Conservation (phyloP, 2,888 invertebrate genomes). For the Caradrina kadenii region DNA sequence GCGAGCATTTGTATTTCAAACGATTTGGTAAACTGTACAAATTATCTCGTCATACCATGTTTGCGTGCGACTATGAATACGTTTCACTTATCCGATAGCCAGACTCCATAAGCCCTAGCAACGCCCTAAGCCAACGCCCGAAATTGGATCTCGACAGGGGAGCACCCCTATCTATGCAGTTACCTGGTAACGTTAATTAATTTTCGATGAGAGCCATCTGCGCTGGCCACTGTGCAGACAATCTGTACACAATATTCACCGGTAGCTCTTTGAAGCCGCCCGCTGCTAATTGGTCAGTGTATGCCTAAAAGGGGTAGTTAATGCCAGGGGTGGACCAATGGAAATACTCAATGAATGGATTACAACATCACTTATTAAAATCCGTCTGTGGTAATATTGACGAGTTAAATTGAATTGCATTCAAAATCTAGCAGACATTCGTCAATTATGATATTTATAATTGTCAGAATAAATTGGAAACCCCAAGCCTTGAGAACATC, state of each 20-base stretch:
- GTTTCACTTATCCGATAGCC: not conserved
- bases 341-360: not conserved
- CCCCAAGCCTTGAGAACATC: not conserved
- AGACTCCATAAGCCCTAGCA: slow-evolving; percentile 3
- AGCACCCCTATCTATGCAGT: slow-evolving; percentile 15
- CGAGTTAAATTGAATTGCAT: not conserved
- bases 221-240: slow-evolving; percentile 4
- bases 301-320: not conserved
- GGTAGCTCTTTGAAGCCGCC: slow-evolving; percentile 3
- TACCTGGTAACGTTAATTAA: slow-evolving; percentile 39
- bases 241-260: not conserved
- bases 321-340: not conserved
- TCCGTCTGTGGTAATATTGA: not conserved
- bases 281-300: slow-evolving; percentile 1
- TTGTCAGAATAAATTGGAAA: not conserved
- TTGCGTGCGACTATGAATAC: not conserved
- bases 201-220: slow-evolving; percentile 18
- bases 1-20: too few species aligned
- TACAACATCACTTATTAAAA: too few species aligned
- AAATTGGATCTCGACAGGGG: slow-evolving; percentile 5
- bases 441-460: not conserved
- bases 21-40: not conserved
- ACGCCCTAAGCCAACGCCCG: not conserved
- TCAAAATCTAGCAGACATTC: not conserved
- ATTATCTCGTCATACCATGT: not conserved